Evolutionary conservation across 2,113 vertebrate genomes (phyloP), one percentile per base, ranked within the genome.

Genomic region (Orthonyx spaldingii): DNA sequence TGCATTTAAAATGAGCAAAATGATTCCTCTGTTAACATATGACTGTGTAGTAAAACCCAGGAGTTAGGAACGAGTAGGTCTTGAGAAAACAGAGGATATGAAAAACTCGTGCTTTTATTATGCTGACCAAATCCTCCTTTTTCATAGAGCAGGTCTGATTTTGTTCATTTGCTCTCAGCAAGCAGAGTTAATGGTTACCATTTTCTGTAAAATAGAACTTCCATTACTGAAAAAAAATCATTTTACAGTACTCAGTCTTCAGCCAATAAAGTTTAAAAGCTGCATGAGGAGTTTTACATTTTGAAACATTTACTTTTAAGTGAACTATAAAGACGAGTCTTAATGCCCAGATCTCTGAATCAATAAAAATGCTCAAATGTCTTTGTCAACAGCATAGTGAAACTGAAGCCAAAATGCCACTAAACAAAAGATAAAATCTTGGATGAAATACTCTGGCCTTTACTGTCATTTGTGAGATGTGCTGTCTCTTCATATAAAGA

Each of bases 261-360:
- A 86, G 69, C 76, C 49, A 87, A 46, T 92, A 89, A 95, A 95
- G 71, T 95, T 94, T 94, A 87, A 96, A 92, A 87, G 72, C 90
- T 84, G 64, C 65, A 60, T 89, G 86, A 92, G 33, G 81, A 87
- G 39, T 71, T 96, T 71, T 92, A 84, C 53, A 64, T 92, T 94
- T 88, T 88, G 71, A 86, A 95, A 84, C 24, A 30, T 93, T 90
- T 94, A 90, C 87, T 94, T 90, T 96, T 90, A 80, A 71, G 59
- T 88, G 60, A 86, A 71, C 90, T 95, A 61, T 93, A 87, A 96
- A 92, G 83, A 94, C 68, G 80, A 96, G 72, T 78, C 92, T 87
- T 94, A 94, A 90, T 65, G 64, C 61, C 46, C 44, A 26, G 80
- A 86, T 93, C 94, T 90, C 56, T n/a, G 68, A 86, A 90, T 93